Evolutionary conservation across 2,113 vertebrate genomes (phyloP), one percentile per base, ranked within the genome.

Genomic region (Labeo catla): DNA sequence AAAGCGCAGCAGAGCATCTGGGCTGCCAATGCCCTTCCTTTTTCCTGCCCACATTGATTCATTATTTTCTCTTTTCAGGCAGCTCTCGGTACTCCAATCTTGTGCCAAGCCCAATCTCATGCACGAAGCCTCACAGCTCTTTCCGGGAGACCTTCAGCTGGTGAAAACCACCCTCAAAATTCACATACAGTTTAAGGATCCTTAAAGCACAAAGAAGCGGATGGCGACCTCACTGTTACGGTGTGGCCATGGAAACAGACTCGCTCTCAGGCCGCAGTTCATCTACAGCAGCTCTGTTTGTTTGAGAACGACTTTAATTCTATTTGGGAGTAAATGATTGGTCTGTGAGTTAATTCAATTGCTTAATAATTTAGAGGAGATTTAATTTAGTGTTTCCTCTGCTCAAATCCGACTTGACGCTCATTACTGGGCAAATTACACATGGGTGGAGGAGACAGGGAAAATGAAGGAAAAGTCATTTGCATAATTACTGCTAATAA

Each of bases 1-100:
- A 84, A 89, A 84, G 73, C 57, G 4, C 81, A 77, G 77, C 47
- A 8, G 81, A 78, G 87, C 79, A 87, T 90, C 87, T 83, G 87
- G 73, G 65, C 54, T 87, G 59, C 73, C 57, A 39, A 66, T 61
- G 76, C 66, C 65, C 82, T 61, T 81, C 70, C 86, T 49, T 83
- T 73, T 86, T 50, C 83, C 76, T 82, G 78, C 82, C 86, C 52
- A 85, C 82, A 84, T 61, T 88, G 73, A 88, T 83, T 83, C 82
- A 70, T 34, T 59, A 78, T 43, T 79, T 70, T 73, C 85, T 89
- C 83, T 65, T 85, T 88, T 90, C 68, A 87, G 82, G 78, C 86
- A 23, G 78, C 15, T 21, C 82, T 87, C 49, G 4, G 65, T n/a
- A 57, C 78, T 77, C 57, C 59, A 57, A 77, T 77, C 61, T 34